These are phyloP conservation scores for Palythoa caribaeorum DNA, from an alignment of 92 coral and sea anemone genomes.

Conservation along the genomic window DNA sequence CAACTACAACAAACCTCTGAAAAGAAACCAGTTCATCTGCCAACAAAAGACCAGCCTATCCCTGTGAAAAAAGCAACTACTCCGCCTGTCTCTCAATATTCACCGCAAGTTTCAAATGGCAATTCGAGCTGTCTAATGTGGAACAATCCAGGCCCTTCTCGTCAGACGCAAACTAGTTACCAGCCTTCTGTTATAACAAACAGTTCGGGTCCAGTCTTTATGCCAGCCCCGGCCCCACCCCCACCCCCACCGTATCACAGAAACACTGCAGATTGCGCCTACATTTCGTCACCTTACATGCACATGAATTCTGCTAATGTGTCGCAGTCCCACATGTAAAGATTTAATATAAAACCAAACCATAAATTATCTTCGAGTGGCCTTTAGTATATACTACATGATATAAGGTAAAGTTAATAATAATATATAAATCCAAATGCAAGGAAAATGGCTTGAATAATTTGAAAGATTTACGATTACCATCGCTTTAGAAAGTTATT, in stretches of 20 bases:
- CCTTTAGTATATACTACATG: not conserved
- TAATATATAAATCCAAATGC: conserved; percentile 32
- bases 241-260: conserved; percentile 79
- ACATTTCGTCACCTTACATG: conserved; percentile 86
- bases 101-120: conserved; percentile 38
- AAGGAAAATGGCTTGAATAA: not conserved
- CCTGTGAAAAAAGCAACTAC: conserved; percentile 27
- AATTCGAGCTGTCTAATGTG: conserved; percentile 74
- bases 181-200: conserved; percentile 84
- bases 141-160: conserved; percentile 67
- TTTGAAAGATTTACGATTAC: not conserved
- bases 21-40: conserved; percentile 76
- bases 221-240: conserved; percentile 90
- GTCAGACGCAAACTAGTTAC: conserved; percentile 66
- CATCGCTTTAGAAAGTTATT: not conserved
- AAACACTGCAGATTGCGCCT: conserved; percentile 85
- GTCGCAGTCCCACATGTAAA: conserved; percentile 31
- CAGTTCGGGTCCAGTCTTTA: conserved; percentile 91
- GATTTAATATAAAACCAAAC: not conserved
- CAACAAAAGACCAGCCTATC: conserved; percentile 33
- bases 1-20: conserved; percentile 64
- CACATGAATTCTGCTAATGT: conserved; percentile 59
- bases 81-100: conserved; percentile 5
- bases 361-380: conserved; percentile 31
- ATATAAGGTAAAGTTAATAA: conserved; percentile 14